Evolutionary conservation across 2,888 invertebrate species (phyloP), one percentile per base, ranked within the genome.

Genomic region (Neoaliturus tenellus): DNA sequence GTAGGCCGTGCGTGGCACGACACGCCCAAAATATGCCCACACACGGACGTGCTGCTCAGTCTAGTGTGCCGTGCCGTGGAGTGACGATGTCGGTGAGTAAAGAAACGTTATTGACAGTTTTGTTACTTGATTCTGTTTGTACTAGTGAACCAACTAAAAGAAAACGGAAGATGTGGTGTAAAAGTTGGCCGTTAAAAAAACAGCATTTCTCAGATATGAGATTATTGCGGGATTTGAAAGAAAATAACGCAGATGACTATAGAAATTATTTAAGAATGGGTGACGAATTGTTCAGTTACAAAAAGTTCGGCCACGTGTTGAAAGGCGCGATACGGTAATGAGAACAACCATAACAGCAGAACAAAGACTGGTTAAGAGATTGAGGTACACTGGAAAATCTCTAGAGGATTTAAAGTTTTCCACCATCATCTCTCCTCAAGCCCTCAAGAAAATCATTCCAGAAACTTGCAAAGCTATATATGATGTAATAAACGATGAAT

Each of bases 241-340:
- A 62, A 62, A 62, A 55, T 55, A 55, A 62, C 31, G 10, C 62
- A 31, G 62, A 62, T 4, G 62, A 62, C 62, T n/a, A 62, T 23
- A n/a, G 31, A 62, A 14, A 62, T 31, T 62, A 62, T 6, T 62
- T 62, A 62, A 62, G 62, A n/a, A 55, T 55, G 55, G 14, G 23
- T 62, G 62, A 62, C 6, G 62, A 62, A 10, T 28, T 6, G 23
- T 62, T 62, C 62, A 62, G 62, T 62, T 62, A 62, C 20, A 62
- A 62, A 62, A 23, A 62, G 62, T 62, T 62, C 62, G 62, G 28
- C 14, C 62, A 28, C 62, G 17, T 62, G 20, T 62, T 62, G 62
- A 62, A 62, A 62, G 31, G n/a, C 62, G 2, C 17, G 62, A 62
- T n/a, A n/a, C 62, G 4, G 62, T 62, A 14, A 62, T 62, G 14